These are phyloP conservation scores for Trematomus bernacchii DNA, from an alignment of 2,797 vertebrate species.

Conservation along the genomic window DNA sequence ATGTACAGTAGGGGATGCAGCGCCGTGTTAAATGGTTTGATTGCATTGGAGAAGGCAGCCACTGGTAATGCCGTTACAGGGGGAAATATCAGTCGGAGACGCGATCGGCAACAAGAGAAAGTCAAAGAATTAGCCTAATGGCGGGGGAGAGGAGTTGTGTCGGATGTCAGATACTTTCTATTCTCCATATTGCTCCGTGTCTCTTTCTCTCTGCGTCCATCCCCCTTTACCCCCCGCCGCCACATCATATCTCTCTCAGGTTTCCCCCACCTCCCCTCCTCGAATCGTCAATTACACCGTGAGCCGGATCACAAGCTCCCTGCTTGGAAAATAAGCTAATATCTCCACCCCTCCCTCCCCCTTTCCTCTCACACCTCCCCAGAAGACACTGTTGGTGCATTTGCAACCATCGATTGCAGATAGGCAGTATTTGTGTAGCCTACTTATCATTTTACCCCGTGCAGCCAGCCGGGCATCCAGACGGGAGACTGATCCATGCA, in stretches of 20 bases:
- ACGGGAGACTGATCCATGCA: conserved; percentile 48
- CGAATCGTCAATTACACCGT: conserved; percentile 74
- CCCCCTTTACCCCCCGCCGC: not conserved
- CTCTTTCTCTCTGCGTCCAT: conserved; percentile 51
- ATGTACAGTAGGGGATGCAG: conserved; percentile 44
- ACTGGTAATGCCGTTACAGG: conserved; percentile 72
- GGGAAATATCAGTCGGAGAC: conserved; percentile 72
- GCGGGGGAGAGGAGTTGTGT: conserved; percentile 72
- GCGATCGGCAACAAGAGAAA: conserved; percentile 81
- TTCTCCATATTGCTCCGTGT: conserved; percentile 67
- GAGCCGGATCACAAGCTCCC: conserved; percentile 74
- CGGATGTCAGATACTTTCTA: conserved; percentile 81
- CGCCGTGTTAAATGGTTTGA: conserved; percentile 82
- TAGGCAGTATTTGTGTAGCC: conserved; percentile 71
- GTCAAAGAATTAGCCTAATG: conserved; percentile 82
- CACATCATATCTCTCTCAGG: conserved; percentile 74
- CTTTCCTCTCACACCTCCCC: conserved; percentile 40
- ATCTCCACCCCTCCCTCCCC: conserved; percentile 4
- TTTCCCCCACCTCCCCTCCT: conserved; percentile 45
- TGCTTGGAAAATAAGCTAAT: conserved; percentile 77
- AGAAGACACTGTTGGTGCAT: conserved; percentile 79
- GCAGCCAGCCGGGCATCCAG: conserved; percentile 57
- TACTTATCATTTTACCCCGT: conserved; percentile 75
- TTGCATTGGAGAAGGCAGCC: conserved; percentile 81
- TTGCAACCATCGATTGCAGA: conserved; percentile 82